Percentiles rank a stretch among this genome's conserved stretches.
These are phyloP conservation scores for Pontoporia blainvillei DNA, from an alignment of 2,113 vertebrate species.

Conservation along the genomic window DNA sequence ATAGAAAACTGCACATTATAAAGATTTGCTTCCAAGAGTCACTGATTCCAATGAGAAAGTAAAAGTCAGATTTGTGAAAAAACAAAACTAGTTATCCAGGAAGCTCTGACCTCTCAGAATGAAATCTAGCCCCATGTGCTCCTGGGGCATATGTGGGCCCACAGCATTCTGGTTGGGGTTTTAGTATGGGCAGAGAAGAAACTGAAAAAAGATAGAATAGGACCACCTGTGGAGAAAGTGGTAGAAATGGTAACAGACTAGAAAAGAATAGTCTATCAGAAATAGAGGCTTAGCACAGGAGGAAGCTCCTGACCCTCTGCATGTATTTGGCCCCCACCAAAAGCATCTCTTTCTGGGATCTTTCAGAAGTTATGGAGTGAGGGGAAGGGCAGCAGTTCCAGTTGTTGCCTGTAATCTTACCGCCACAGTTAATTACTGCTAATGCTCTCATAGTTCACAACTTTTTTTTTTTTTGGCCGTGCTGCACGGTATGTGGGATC, in stretches of 20 bases:
- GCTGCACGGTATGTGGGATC: background rate
- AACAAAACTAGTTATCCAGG: background rate
- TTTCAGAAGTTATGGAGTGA: background rate
- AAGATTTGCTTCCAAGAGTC: background rate
- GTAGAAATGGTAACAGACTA: background rate
- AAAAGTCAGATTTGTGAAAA: background rate
- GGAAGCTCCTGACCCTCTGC: background rate
- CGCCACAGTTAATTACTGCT: background rate
- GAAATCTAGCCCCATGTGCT: background rate
- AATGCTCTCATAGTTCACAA: background rate
- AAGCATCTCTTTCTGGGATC: background rate
- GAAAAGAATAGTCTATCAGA: background rate
- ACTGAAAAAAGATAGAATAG: background rate
- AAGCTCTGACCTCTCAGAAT: background rate
- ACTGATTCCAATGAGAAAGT: background rate
- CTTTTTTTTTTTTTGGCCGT: background rate
- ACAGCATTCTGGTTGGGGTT: background rate
- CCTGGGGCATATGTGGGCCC: background rate
- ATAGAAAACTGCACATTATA: background rate
- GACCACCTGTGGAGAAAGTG: background rate
- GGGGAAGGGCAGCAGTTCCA: background rate
- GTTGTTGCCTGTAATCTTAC: background rate
- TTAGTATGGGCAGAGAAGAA: constrained; percentile 11
- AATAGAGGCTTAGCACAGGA: background rate
- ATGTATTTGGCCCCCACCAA: background rate